Evolutionary conservation across 2,888 invertebrate species (phyloP).

Genomic region (Cheilosia urbana): DNA sequence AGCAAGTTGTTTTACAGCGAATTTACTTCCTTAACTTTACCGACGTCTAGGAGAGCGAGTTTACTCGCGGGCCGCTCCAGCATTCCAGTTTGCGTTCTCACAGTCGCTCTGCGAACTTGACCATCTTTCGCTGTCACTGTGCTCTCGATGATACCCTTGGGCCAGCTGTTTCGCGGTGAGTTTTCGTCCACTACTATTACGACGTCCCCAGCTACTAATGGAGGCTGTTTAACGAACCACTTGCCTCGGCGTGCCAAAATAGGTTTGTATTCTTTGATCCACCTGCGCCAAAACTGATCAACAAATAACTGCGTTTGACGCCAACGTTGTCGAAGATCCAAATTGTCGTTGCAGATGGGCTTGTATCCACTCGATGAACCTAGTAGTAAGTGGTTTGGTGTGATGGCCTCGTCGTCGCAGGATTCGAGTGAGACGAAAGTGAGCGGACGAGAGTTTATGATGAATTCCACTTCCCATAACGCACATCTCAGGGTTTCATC

Average conservation of each 20-base stretch:
- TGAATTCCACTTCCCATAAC: constrained; percentile 61
- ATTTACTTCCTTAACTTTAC: neutral
- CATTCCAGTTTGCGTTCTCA: constrained; percentile 3
- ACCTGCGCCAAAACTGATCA: constrained; percentile 16
- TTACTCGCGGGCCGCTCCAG: constrained; percentile 13
- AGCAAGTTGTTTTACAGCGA: neutral
- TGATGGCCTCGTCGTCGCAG: constrained; percentile 68
- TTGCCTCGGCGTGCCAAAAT: constrained; percentile 1
- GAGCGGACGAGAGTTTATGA: constrained; percentile 59
- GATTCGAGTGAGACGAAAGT: constrained; percentile 68
- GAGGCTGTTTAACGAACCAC: constrained; percentile 16
- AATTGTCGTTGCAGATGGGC: constrained; percentile 32
- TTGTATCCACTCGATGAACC: constrained; percentile 57
- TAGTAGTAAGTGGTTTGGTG: constrained; percentile 70
- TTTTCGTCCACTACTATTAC: constrained; percentile 9
- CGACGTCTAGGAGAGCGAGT: constrained; percentile 8
- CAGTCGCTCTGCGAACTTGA: constrained; percentile 10
- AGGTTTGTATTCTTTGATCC: constrained; percentile 11
- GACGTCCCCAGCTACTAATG: neutral
- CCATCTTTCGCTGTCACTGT: neutral
- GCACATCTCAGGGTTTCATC: constrained; percentile 67
- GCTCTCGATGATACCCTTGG: constrained; percentile 18
- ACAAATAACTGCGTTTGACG: constrained; percentile 60
- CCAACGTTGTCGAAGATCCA: constrained; percentile 65
- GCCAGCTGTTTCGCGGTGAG: constrained; percentile 7